These are phyloP conservation scores for Drosophila sproati DNA, from an alignment of 1,140 invertebrate genomes.

Conservation along the genomic window DNA sequence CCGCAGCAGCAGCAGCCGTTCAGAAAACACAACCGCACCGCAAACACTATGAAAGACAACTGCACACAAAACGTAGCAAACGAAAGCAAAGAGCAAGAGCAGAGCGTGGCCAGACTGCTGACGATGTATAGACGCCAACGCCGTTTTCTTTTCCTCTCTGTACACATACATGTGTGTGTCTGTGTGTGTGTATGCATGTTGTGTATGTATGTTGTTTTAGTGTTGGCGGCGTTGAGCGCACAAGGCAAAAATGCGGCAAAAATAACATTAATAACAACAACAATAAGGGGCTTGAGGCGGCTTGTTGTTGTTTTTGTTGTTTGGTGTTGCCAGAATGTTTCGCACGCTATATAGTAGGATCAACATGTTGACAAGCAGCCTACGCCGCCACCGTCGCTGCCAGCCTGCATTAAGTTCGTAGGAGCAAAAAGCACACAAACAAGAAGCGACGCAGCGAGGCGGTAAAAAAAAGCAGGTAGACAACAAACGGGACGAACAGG, in stretches of 20 bases:
- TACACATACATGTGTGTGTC: constrained; percentile 2
- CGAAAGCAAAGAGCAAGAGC: constrained; percentile 47
- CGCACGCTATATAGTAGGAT: constrained; percentile 66
- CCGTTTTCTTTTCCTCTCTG: constrained; percentile 30
- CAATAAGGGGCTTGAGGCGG: constrained; percentile 40
- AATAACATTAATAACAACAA: constrained; percentile 68
- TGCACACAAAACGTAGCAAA: constrained; percentile 42
- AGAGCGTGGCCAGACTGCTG: constrained; percentile 50
- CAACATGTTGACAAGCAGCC: constrained; percentile 75
- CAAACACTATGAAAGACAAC: constrained; percentile 58
- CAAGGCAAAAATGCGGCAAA: constrained; percentile 48
- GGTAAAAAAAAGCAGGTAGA: constrained; percentile 64
- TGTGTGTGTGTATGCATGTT: constrained; percentile 3
- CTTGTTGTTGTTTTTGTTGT: constrained; percentile 61
- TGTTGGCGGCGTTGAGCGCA: constrained; percentile 12
- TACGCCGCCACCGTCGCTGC: constrained; percentile 25
- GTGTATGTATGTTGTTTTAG: constrained; percentile 10
- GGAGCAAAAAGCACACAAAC: constrained; percentile 79
- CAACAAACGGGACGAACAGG: constrained; percentile 75
- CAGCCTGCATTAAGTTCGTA: constrained; percentile 41
- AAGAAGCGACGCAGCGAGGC: constrained; percentile 70
- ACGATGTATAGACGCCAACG: constrained; percentile 40
- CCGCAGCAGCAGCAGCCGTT: constrained; percentile 32
- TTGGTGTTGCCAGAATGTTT: constrained; percentile 74
- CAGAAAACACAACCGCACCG: constrained; percentile 70